Evolutionary conservation across 2,888 invertebrate species (phyloP).

Genomic region (Arge pagana): DNA sequence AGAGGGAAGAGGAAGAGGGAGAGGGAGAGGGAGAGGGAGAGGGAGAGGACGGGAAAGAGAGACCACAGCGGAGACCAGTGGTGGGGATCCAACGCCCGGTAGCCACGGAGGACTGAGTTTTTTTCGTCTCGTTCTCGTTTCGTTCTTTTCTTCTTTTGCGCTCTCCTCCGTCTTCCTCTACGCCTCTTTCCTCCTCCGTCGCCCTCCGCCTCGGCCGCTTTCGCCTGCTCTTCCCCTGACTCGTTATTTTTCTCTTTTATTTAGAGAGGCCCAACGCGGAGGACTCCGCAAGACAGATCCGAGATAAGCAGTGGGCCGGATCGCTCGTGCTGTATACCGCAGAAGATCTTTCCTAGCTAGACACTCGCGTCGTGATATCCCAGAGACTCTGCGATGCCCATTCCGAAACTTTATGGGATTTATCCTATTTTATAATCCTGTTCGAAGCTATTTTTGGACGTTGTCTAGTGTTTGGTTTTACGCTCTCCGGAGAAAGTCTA

Average conservation of each 20-base stretch:
- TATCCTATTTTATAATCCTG: constrained; percentile 20
- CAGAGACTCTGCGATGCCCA: constrained; percentile 9
- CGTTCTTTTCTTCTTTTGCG: neutral
- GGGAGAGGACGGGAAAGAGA: neutral
- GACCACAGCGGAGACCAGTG: neutral
- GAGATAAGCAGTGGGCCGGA: constrained; percentile 19
- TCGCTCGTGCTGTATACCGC: constrained; percentile 22
- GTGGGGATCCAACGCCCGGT: constrained; percentile 20
- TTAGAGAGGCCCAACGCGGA: constrained; percentile 7
- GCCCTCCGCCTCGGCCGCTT: neutral
- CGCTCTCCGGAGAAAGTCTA: constrained; percentile 18
- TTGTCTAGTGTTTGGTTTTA: too few species aligned
- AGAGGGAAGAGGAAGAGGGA: too few species aligned
- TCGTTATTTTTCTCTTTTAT: constrained; percentile 19
- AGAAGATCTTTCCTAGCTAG: constrained; percentile 20
- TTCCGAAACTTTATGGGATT: constrained; percentile 17
- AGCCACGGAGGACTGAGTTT: constrained; percentile 11
- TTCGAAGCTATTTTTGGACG: constrained; percentile 5
- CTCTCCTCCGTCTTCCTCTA: constrained; percentile 7
- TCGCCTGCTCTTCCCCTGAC: neutral
- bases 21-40: constrained; percentile 18
- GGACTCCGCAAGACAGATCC: constrained; percentile 19
- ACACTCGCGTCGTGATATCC: neutral
- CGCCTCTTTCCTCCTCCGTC: constrained; percentile 5
- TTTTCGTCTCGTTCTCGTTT: constrained; percentile 2